These are phyloP conservation scores for Aldabrachelys gigantea DNA, from an alignment of 2,113 vertebrate species.

Conservation along the genomic window DNA sequence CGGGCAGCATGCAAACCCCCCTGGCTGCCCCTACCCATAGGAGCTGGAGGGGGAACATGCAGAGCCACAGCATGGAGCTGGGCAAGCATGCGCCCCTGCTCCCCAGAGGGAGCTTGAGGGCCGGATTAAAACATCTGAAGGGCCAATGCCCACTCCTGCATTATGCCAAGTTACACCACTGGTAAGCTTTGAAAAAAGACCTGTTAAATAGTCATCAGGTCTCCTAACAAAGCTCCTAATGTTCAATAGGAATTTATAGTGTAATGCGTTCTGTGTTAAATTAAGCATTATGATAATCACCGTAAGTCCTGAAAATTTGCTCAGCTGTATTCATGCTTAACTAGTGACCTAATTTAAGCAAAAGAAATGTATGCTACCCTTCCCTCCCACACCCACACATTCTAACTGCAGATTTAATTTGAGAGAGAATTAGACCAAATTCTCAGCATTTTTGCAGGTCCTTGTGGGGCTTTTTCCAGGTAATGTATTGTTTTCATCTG, in stretches of 20 bases:
- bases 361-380: fast-evolving
- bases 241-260: background rate
- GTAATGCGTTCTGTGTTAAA: fast-evolving
- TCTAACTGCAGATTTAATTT: background rate
- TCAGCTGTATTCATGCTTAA: background rate
- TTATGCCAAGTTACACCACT: background rate
- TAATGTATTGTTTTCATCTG: background rate
- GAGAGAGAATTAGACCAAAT: background rate
- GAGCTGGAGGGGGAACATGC: no score
- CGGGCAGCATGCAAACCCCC: no score
- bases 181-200: background rate
- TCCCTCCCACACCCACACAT: background rate
- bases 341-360: fast-evolving
- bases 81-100: no score
- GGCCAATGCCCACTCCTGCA: no score
- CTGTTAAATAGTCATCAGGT: background rate
- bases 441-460: background rate
- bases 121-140: no score
- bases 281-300: background rate
- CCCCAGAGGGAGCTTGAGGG: no score
- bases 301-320: background rate
- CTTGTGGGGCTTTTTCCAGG: background rate
- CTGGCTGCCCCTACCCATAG: no score
- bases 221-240: background rate
- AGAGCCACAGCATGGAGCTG: no score